A percentile compares a stretch with the other conserved stretches of the same genome.
phyloP scores from a whole-genome alignment of 2,797 vertebrate genomes.

The Anomalospiza imberbis region DNA sequence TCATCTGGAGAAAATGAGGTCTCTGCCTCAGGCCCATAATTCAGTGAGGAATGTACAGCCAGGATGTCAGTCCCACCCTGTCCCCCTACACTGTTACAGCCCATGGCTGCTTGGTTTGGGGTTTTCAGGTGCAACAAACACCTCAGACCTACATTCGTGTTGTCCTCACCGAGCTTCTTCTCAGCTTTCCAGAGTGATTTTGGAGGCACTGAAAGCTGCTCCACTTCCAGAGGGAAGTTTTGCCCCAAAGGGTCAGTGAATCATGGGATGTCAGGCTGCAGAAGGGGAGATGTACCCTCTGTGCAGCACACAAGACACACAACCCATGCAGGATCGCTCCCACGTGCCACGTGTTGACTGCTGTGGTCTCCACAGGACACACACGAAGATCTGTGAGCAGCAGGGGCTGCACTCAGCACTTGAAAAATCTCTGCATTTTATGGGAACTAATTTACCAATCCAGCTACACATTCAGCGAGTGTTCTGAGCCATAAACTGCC shows the following conservation, averaged over 20 bases:
- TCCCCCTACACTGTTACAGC: not conserved
- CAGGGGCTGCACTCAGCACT: not conserved
- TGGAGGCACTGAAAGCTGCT: not conserved
- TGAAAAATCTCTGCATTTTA: not conserved
- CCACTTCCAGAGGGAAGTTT: not conserved
- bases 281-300: not conserved
- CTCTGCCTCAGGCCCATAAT: slow-evolving; percentile 11
- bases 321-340: not conserved
- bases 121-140: not conserved
- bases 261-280: not conserved
- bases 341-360: not conserved
- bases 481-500: not conserved
- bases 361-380: not conserved
- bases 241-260: not conserved
- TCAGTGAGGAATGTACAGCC: not conserved
- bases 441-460: not conserved
- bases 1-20: slow-evolving; percentile 35
- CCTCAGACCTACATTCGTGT: not conserved
- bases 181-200: not conserved
- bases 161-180: not conserved
- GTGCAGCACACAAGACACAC: not conserved
- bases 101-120: not conserved
- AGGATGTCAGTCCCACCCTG: slow-evolving; percentile 31
- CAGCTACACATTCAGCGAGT: rapidly evolving
- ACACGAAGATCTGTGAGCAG: not conserved